A percentile compares a stretch with the other conserved stretches of the same genome.
phyloP scores from a whole-genome alignment of 2,888 invertebrate genomes.

The Anagyrus pseudococci region DNA sequence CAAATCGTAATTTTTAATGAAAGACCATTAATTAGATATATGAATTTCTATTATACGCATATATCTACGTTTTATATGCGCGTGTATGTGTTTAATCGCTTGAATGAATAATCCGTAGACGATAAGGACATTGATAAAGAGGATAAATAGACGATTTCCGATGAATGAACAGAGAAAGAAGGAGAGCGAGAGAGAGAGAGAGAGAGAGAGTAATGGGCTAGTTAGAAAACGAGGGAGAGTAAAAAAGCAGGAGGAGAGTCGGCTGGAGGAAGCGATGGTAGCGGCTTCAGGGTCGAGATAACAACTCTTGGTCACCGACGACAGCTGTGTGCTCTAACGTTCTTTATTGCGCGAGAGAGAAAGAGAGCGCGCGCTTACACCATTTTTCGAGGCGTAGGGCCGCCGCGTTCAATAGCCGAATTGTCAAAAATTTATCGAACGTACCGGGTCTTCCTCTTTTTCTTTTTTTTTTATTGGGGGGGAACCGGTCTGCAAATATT shows the following conservation, averaged over 20 bases:
- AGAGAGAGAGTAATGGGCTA: too few relatives aligned
- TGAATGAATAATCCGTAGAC: too few relatives aligned
- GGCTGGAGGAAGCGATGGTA: too few relatives aligned
- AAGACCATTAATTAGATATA: too few relatives aligned
- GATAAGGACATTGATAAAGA: constrained; percentile 22
- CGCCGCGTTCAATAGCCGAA: constrained; percentile 47
- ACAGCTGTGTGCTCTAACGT: constrained; percentile 40
- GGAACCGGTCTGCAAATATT: constrained; percentile 15
- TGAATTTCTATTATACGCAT: too few relatives aligned
- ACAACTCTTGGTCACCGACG: background rate
- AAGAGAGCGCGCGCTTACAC: constrained; percentile 13
- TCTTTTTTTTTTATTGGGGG: background rate
- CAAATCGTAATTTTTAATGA: too few relatives aligned
- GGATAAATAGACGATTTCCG: constrained; percentile 24
- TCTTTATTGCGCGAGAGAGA: constrained; percentile 43
- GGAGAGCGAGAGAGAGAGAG: background rate
- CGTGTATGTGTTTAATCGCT: too few relatives aligned
- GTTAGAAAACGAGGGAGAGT: background rate
- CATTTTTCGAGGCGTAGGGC: background rate
- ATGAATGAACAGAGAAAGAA: constrained; percentile 26
- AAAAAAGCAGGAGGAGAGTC: background rate
- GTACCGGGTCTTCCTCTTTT: constrained; percentile 36
- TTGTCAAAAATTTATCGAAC: constrained; percentile 55
- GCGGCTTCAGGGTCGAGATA: background rate
- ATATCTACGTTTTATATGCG: too few relatives aligned